A percentile compares a stretch with the other conserved stretches of the same genome.
These are phyloP conservation scores for Leucopsar rothschildi DNA, from an alignment of 2,113 vertebrate species.

Conservation along the genomic window DNA sequence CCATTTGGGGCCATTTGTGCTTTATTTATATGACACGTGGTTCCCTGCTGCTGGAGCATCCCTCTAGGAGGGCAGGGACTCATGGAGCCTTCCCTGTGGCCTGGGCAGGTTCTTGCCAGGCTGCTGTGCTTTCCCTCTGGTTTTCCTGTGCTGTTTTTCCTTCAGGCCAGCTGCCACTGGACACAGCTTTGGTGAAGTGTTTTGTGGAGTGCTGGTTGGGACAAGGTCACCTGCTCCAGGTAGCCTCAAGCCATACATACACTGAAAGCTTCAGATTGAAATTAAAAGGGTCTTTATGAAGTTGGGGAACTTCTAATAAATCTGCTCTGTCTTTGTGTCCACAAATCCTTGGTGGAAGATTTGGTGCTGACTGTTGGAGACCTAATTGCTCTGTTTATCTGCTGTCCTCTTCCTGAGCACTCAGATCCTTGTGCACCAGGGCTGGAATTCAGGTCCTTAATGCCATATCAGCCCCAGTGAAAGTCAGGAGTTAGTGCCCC, in stretches of 20 bases:
- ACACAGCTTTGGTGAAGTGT: neutral
- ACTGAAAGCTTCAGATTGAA: neutral
- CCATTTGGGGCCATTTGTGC: neutral
- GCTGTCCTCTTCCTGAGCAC: neutral
- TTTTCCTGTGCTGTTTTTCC: neutral
- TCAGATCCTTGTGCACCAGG: neutral
- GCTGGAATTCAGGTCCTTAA: neutral
- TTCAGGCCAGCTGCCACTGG: neutral
- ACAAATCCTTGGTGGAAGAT: neutral
- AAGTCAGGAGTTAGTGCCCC: neutral
- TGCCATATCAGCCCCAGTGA: neutral
- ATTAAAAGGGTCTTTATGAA: neutral
- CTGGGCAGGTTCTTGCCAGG: neutral
- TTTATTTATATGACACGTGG: accelerated
- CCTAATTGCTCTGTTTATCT: accelerated
- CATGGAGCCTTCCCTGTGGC: accelerated
- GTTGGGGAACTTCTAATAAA: neutral
- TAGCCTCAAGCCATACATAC: accelerated
- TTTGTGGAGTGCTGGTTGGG: neutral
- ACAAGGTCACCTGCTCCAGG: neutral
- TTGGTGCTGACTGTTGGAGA: neutral
- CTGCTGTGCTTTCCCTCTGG: neutral
- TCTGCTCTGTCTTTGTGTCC: neutral
- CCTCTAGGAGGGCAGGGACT: neutral
- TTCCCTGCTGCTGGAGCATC: neutral